A percentile compares a stretch with the other conserved stretches of the same genome.
These are phyloP conservation scores for Drosophila suboccidentalis DNA, from an alignment of 2,888 invertebrate genomes.

Conservation along the genomic window DNA sequence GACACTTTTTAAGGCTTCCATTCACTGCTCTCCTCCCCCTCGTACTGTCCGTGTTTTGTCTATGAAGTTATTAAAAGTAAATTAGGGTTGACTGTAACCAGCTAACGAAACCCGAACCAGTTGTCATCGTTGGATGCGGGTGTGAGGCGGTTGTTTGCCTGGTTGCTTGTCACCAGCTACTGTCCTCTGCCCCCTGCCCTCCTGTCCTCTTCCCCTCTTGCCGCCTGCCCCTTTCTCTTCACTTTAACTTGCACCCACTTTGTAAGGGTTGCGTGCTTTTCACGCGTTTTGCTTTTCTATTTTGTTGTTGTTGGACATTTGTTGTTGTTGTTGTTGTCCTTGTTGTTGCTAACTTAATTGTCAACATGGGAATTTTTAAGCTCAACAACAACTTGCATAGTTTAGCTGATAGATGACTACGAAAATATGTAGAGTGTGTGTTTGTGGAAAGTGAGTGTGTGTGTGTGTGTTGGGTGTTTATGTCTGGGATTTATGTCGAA, in stretches of 20 bases:
- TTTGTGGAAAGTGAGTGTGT: neutral
- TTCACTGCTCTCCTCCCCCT: neutral
- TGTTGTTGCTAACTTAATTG: slow-evolving; percentile 75
- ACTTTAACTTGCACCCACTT: slow-evolving; percentile 21
- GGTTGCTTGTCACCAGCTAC: slow-evolving; percentile 45
- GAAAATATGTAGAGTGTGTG: slow-evolving; percentile 2
- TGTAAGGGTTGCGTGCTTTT: slow-evolving; percentile 75
- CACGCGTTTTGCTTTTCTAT: slow-evolving; percentile 61
- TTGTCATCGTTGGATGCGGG: slow-evolving; percentile 37
- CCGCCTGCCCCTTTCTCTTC: neutral
- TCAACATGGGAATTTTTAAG: slow-evolving; percentile 80
- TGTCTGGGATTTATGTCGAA: slow-evolving; percentile 67
- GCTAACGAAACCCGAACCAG: slow-evolving; percentile 67
- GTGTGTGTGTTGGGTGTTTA: slow-evolving; percentile 43
- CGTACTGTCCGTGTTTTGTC: slow-evolving; percentile 33
- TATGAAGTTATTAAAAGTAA: slow-evolving; percentile 84
- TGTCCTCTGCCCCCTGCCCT: slow-evolving; percentile 29
- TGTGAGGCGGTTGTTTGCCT: slow-evolving; percentile 19
- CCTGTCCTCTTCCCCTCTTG: slow-evolving; percentile 27
- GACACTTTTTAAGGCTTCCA: slow-evolving; percentile 80
- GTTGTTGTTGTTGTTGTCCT: slow-evolving; percentile 39
- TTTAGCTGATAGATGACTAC: slow-evolving; percentile 47
- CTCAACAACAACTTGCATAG: slow-evolving; percentile 67
- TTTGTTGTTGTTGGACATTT: slow-evolving; percentile 40
- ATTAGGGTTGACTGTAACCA: slow-evolving; percentile 82